Evolutionary conservation across 2,797 vertebrate species (phyloP).

Genomic region (Macroramphosus scolopax): DNA sequence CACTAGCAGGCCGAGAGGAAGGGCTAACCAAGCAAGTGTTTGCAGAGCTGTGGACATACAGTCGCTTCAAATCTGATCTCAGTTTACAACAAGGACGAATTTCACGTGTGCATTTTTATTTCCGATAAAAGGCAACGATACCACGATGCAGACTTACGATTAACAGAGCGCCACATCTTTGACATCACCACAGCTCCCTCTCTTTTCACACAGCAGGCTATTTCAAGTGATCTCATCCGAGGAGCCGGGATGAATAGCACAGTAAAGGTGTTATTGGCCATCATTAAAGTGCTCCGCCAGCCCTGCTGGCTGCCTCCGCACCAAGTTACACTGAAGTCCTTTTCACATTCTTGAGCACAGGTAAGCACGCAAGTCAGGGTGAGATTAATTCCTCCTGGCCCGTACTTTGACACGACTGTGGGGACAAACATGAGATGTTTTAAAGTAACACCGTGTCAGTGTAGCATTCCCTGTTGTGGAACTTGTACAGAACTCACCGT

Average conservation of each 20-base stretch:
- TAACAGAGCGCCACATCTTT: conserved; percentile 27
- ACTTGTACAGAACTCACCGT: conserved; percentile 40
- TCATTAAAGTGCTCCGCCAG: conserved; percentile 13
- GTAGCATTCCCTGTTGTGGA: background rate
- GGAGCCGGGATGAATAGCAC: conserved; percentile 33
- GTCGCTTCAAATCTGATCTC: background rate
- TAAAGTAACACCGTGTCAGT: background rate
- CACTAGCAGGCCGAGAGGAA: conserved; percentile 38
- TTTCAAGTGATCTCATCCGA: conserved; percentile 4
- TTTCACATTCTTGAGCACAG: conserved; percentile 50
- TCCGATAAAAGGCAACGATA: background rate
- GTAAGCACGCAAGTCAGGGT: conserved; percentile 60
- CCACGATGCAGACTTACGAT: conserved; percentile 30
- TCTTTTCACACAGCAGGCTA: conserved; percentile 49
- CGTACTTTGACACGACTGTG: conserved; percentile 42
- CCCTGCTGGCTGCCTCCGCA: conserved; percentile 5
- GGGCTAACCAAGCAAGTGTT: conserved; percentile 27
- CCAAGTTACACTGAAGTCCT: conserved; percentile 57
- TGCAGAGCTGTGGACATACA: conserved; percentile 27
- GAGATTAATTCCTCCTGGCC: conserved; percentile 25
- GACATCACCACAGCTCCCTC: conserved; percentile 46
- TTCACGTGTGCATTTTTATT: background rate
- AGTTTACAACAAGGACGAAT: background rate
- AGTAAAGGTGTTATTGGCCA: conserved; percentile 25
- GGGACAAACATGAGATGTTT: conserved; percentile 11